These are phyloP conservation scores for Sapajus apella DNA, from an alignment of 2,113 vertebrate species.

Conservation along the genomic window DNA sequence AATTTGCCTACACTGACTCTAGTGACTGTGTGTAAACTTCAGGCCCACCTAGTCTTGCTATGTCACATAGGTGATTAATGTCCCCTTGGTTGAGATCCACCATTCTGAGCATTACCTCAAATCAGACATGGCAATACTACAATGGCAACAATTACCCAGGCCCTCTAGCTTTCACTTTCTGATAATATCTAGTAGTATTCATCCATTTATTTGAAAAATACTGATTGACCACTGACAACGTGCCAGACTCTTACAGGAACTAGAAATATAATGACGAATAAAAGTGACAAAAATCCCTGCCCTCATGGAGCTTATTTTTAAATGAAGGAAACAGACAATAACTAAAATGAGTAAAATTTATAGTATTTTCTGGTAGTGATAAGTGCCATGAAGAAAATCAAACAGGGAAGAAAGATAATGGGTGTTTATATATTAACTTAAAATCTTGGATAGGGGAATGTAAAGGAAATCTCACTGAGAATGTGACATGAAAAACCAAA, in stretches of 20 bases:
- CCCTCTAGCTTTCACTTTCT: neutral
- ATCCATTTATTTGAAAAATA: neutral
- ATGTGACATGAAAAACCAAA: neutral
- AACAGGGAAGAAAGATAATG: neutral
- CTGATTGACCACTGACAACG: neutral
- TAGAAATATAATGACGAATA: neutral
- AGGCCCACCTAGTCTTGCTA: neutral
- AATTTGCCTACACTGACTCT: neutral
- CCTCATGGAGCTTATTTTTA: neutral
- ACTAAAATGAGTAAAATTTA: neutral
- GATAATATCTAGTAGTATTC: neutral
- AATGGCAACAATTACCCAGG: neutral
- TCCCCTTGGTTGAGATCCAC: neutral
- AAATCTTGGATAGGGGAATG: neutral
- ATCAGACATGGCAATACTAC: neutral
- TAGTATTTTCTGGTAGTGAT: neutral
- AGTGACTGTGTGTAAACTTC: neutral
- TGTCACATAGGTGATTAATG: neutral
- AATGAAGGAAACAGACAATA: neutral
- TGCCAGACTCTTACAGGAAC: neutral
- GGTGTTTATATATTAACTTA: neutral
- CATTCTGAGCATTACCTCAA: neutral
- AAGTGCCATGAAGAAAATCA: neutral
- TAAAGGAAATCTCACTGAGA: neutral
- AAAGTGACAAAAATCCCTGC: neutral